Percentiles rank a stretch among this genome's conserved stretches.
Evolutionary conservation across 2,888 invertebrate species (phyloP).

Genomic region (Esperia sulphurella): DNA sequence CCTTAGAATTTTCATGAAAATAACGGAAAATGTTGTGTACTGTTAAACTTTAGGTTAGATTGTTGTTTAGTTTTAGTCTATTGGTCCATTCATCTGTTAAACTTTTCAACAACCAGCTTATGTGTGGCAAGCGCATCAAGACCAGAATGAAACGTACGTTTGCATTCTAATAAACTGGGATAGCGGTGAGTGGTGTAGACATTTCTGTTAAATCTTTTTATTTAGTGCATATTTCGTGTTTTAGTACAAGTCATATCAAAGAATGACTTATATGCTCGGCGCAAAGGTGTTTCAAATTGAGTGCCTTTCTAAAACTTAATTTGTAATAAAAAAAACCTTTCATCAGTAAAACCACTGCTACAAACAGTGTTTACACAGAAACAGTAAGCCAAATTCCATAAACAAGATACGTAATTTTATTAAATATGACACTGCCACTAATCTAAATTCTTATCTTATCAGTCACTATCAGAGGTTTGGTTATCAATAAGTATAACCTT

Average conservation of each 20-base stretch:
- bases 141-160: constrained; percentile 72
- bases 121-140: constrained; percentile 69
- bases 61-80: constrained; percentile 21
- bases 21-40: constrained; percentile 66
- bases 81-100: constrained; percentile 6
- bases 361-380: constrained; percentile 5
- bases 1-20: constrained; percentile 61
- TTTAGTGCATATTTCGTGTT: constrained; percentile 24
- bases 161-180: constrained; percentile 55
- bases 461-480: constrained; percentile 20
- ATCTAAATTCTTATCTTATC: constrained; percentile 32
- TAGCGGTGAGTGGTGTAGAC: constrained; percentile 58
- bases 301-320: constrained; percentile 63
- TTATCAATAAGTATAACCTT: constrained; percentile 29
- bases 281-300: constrained; percentile 23
- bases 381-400: neutral
- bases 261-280: constrained; percentile 29
- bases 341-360: constrained; percentile 12
- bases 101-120: constrained; percentile 29
- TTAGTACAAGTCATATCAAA: constrained; percentile 17
- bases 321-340: constrained; percentile 38
- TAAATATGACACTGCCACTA: constrained; percentile 18
- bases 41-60: constrained; percentile 40
- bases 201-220: constrained; percentile 25
- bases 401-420: constrained; percentile 6